These are phyloP conservation scores for Saguinus imperator DNA, from an alignment of 2,113 vertebrate genomes.

Conservation along the genomic window DNA sequence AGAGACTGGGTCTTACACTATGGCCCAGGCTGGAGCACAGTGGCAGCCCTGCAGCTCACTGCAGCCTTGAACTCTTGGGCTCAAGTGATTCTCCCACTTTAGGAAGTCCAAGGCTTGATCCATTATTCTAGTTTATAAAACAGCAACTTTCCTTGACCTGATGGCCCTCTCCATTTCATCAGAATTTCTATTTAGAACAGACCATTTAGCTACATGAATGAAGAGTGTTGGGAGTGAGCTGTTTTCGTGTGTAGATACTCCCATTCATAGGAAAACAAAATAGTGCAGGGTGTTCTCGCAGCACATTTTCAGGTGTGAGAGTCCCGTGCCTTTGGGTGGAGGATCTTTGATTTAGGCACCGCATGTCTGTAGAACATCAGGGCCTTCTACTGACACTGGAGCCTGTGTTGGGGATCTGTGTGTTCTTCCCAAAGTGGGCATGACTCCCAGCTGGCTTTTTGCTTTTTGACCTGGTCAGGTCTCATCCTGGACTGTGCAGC, in stretches of 20 bases:
- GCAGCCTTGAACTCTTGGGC: background rate
- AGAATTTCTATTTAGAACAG: constrained; percentile 7
- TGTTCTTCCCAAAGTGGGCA: background rate
- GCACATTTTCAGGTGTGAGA: background rate
- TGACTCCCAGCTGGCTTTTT: background rate
- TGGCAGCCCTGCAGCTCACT: background rate
- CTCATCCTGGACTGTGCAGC: background rate
- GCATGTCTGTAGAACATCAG: background rate
- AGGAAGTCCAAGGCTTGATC: background rate
- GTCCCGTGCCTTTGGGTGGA: background rate
- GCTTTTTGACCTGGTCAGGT: background rate
- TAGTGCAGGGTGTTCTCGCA: background rate
- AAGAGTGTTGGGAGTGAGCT: fast-evolving
- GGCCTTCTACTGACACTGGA: background rate
- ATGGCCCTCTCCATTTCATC: background rate
- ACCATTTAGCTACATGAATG: background rate
- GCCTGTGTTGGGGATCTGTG: too few species aligned
- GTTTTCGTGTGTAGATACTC: background rate
- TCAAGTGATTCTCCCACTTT: background rate
- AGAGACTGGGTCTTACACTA: too few species aligned
- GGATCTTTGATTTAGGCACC: background rate
- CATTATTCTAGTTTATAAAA: background rate
- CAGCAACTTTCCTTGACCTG: background rate
- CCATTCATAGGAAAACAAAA: background rate
- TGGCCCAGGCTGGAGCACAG: background rate